A percentile compares a stretch with the other conserved stretches of the same genome.
Conservation (phyloP, 1,140 invertebrate genomes). For the Proctacanthus coquilletti region DNA sequence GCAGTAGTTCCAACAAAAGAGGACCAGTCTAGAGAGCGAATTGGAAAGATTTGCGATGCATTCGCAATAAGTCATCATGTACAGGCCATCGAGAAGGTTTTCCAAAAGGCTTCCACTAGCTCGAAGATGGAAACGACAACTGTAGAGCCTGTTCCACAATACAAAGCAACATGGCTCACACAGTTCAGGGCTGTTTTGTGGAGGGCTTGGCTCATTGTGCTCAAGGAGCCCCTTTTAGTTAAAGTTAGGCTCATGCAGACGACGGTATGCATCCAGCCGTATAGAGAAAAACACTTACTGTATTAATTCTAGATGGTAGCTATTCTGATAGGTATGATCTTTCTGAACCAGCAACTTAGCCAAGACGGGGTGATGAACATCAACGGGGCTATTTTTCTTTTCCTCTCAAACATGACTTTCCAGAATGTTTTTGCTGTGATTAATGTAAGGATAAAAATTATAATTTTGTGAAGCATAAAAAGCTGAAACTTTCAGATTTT, state of each 20-base stretch:
- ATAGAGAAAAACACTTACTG: no score
- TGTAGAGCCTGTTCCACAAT: constrained; percentile 33
- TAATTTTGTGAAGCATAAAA: background rate
- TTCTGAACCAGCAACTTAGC: constrained; percentile 66
- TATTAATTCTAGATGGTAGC: constrained; percentile 66
- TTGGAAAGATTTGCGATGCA: constrained; percentile 62
- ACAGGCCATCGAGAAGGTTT: constrained; percentile 30
- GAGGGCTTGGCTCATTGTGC: constrained; percentile 73
- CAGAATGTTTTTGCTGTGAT: constrained; percentile 82
- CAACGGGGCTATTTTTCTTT: constrained; percentile 87
- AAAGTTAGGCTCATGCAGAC: constrained; percentile 80
- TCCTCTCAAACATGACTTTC: constrained; percentile 87
- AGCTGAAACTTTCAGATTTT: background rate
- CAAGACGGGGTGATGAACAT: constrained; percentile 90
- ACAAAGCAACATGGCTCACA: constrained; percentile 73
- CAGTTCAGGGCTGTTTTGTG: constrained; percentile 82
- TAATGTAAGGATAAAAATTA: constrained; percentile 47
- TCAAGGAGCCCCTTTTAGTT: constrained; percentile 79
- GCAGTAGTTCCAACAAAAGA: constrained; percentile 75
- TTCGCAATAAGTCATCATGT: constrained; percentile 38
- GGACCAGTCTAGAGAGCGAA: constrained; percentile 51
- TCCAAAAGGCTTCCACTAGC: constrained; percentile 15
- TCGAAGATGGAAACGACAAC: constrained; percentile 28
- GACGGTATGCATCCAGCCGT: constrained; percentile 43
- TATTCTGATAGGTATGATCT: constrained; percentile 74